Evolutionary conservation across 2,888 invertebrate species (phyloP).

Genomic region (Tuberolachnus salignus): DNA sequence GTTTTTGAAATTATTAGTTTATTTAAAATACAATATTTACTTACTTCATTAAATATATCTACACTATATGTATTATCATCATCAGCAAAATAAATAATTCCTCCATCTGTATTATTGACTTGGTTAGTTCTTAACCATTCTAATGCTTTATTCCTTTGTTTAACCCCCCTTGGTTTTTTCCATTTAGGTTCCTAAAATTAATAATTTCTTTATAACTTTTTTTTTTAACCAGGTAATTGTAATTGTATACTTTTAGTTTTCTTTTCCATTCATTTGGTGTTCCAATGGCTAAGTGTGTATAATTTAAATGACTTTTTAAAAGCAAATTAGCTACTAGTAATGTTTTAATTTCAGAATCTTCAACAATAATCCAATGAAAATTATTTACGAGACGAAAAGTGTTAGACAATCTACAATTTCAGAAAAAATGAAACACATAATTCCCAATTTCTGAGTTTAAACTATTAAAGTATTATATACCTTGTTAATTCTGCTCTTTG

Average conservation of each 20-base stretch:
- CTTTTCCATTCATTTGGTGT: conserved; percentile 76
- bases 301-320: conserved; percentile 68
- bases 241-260: conserved; percentile 65
- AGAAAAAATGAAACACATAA: conserved; percentile 18
- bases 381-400: conserved; percentile 85
- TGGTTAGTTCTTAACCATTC: conserved; percentile 78
- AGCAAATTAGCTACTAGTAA: conserved; percentile 76
- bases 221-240: not conserved
- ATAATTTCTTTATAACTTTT: not conserved
- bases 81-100: conserved; percentile 93
- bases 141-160: conserved; percentile 86
- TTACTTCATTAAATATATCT: conserved; percentile 90
- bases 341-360: conserved; percentile 78
- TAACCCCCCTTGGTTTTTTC: conserved; percentile 85
- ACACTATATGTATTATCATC: conserved; percentile 94
- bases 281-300: conserved; percentile 71
- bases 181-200: conserved; percentile 70
- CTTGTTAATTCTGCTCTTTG: conserved; percentile 94
- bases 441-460: not conserved
- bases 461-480: conserved; percentile 62
- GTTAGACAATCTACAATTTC: conserved; percentile 75
- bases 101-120: conserved; percentile 67
- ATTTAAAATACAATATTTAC: conserved; percentile 63
- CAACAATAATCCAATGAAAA: conserved; percentile 91
- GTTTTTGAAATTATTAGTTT: too few relatives aligned